Conservation (phyloP, 2,797 vertebrate genomes). For the Tangara arthus region DNA sequence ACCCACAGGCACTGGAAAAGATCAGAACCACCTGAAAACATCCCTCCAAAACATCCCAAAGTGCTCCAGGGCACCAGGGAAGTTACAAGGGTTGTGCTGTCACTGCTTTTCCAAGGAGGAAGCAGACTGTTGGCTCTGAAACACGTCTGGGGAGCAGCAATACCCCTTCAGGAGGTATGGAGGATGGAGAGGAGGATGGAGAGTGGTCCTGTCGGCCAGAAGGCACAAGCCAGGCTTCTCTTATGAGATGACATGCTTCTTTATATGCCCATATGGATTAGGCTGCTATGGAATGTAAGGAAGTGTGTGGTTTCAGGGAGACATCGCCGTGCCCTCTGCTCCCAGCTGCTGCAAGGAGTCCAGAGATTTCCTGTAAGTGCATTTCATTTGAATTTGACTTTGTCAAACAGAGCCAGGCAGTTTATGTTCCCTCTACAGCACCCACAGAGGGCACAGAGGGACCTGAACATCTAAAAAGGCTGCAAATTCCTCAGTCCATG, state of each 20-base stretch:
- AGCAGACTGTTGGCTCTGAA: not conserved
- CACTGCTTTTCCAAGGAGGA: not conserved
- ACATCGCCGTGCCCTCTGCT: not conserved
- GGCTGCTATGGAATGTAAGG: slow-evolving; percentile 99
- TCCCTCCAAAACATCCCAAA: not conserved
- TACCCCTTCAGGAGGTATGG: not conserved
- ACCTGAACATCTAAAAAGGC: not conserved
- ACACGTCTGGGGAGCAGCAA: not conserved
- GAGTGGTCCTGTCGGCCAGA: not conserved
- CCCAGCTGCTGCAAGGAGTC: not conserved
- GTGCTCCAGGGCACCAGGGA: not conserved
- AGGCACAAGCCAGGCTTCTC: slow-evolving; percentile 40
- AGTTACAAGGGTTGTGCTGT: not conserved
- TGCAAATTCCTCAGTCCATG: not conserved
- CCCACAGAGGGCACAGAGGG: not conserved
- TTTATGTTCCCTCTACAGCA: not conserved
- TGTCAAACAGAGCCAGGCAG: not conserved
- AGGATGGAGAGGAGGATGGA: not conserved
- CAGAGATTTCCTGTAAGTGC: not conserved
- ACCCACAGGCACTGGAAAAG: not conserved
- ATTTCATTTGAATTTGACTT: not conserved
- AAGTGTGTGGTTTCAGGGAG: slow-evolving; percentile 98
- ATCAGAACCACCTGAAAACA: not conserved
- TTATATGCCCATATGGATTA: slow-evolving; percentile 99
- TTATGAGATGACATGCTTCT: slow-evolving; percentile 93